These are phyloP conservation scores for Shinisaurus crocodilurus DNA, from an alignment of 2,113 vertebrate genomes.

Conservation along the genomic window DNA sequence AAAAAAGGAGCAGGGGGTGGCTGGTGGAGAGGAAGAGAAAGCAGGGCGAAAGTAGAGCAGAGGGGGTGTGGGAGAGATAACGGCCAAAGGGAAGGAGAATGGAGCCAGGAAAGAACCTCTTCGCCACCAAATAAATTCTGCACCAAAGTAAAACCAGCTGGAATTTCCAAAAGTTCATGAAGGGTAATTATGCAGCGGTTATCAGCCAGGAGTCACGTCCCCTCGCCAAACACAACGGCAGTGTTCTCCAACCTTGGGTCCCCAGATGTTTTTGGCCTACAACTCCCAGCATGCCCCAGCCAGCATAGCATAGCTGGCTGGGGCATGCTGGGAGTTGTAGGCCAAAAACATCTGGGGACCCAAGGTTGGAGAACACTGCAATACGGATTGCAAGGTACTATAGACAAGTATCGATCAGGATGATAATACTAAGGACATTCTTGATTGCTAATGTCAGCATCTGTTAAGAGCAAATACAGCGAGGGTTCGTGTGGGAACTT, in stretches of 20 bases:
- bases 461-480: not conserved
- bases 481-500: not conserved
- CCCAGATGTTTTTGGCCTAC: too few species aligned
- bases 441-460: too few species aligned
- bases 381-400: not conserved
- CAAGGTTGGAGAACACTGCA: too few species aligned
- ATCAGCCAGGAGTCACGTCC: rapidly evolving
- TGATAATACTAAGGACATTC: not conserved
- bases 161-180: not conserved
- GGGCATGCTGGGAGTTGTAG: too few species aligned
- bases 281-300: too few species aligned
- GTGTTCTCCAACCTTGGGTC: too few species aligned
- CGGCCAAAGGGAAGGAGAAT: not conserved
- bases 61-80: not conserved
- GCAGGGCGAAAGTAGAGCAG: not conserved
- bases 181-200: not conserved
- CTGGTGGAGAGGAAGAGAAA: not conserved
- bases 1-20: not conserved
- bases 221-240: too few species aligned
- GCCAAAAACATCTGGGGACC: too few species aligned
- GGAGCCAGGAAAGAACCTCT: not conserved
- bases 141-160: not conserved
- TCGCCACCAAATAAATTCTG: not conserved
- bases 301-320: too few species aligned
- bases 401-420: not conserved